Conservation (phyloP, 2,113 vertebrate species). For the Pelvicachromis taeniatus region DNA sequence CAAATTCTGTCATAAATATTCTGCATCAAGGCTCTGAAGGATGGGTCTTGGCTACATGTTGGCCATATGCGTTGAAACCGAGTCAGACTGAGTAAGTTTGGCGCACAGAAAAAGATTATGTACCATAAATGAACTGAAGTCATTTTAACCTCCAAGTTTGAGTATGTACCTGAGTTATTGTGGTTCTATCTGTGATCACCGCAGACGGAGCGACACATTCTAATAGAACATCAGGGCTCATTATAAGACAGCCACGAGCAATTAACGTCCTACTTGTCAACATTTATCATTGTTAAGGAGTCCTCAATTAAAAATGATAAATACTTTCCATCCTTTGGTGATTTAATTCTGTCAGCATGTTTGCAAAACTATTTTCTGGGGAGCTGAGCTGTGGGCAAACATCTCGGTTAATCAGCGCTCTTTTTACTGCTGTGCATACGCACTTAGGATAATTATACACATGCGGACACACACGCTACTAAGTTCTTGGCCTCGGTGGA, state of each 20-base stretch:
- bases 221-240: slow-evolving; percentile 6
- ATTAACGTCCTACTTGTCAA: slow-evolving; percentile 10
- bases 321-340: not conserved
- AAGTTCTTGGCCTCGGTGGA: not conserved
- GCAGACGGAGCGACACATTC: not conserved
- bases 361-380: slow-evolving; percentile 22
- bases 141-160: not conserved
- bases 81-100: not conserved
- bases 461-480: not conserved
- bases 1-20: slow-evolving; percentile 9
- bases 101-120: not conserved
- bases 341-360: not conserved
- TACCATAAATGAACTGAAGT: not conserved
- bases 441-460: not conserved
- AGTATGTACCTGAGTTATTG: not conserved
- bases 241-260: slow-evolving; percentile 18
- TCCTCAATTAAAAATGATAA: slow-evolving; percentile 30
- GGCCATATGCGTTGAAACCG: not conserved
- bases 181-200: not conserved
- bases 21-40: slow-evolving; percentile 10
- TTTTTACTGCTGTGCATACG: not conserved
- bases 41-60: not conserved
- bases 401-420: not conserved
- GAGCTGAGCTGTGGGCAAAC: slow-evolving; percentile 7
- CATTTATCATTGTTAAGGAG: slow-evolving; percentile 20